Percentiles rank a stretch among this genome's conserved stretches.
Conservation (phyloP, 2,113 vertebrate genomes). For the Opisthocomus hoazin region DNA sequence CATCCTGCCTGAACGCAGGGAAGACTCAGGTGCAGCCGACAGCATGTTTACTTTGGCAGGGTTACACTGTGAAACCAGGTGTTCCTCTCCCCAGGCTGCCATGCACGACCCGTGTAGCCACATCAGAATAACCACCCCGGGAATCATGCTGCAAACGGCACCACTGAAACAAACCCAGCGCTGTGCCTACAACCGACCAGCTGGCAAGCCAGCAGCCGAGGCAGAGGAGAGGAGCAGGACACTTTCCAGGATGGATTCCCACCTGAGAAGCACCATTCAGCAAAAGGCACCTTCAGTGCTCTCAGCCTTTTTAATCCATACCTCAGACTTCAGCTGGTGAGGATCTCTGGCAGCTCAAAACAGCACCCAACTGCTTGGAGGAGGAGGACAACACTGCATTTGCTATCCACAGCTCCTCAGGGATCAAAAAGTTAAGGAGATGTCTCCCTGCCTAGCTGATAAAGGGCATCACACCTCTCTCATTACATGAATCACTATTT, state of each 20-base stretch:
- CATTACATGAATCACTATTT: not conserved
- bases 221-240: not conserved
- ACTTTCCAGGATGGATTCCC: not conserved
- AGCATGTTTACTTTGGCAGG: not conserved
- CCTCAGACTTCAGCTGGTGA: not conserved
- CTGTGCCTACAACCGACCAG: rapidly evolving
- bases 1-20: not conserved
- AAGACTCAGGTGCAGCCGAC: not conserved
- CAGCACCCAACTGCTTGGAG: not conserved
- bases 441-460: not conserved
- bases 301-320: not conserved
- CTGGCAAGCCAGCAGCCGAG: not conserved
- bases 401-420: not conserved
- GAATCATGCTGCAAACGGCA: not conserved
- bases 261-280: not conserved
- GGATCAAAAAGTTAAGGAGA: not conserved
- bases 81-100: not conserved
- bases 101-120: not conserved
- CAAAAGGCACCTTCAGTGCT: rapidly evolving
- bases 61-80: not conserved
- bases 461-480: not conserved
- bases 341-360: not conserved
- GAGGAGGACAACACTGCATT: rapidly evolving
- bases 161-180: not conserved
- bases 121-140: not conserved